phyloP scores from a whole-genome alignment of 2,797 vertebrate genomes.

The Furcifer pardalis region DNA sequence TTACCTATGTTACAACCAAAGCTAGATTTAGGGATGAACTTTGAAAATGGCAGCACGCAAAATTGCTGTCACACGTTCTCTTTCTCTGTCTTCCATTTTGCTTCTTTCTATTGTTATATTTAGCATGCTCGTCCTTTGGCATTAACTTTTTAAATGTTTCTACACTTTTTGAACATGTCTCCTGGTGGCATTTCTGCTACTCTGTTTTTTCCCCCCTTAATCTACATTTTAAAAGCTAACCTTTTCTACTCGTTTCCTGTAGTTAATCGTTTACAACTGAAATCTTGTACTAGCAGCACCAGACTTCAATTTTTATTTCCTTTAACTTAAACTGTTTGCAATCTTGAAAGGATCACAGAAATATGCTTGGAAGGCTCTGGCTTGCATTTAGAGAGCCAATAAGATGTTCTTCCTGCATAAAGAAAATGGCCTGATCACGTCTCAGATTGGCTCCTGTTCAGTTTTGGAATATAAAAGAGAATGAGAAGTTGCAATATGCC shows the following conservation, averaged over 20 bases:
- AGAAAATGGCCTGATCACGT: constrained; percentile 42
- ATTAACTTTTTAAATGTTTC: constrained; percentile 6
- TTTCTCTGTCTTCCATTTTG: fast-evolving
- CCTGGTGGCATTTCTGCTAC: background rate
- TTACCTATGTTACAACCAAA: background rate
- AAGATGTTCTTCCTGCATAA: constrained; percentile 44
- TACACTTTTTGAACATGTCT: background rate
- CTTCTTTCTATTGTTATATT: background rate
- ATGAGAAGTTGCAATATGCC: constrained; percentile 33
- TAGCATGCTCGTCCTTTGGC: background rate
- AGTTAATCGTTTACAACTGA: constrained; percentile 32
- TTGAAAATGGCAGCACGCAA: background rate
- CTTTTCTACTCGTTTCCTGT: background rate
- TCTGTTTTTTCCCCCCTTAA: background rate
- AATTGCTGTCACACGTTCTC: background rate
- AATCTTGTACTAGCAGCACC: constrained; percentile 5
- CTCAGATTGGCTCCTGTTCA: constrained; percentile 58
- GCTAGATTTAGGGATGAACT: background rate
- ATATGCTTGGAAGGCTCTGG: constrained; percentile 50
- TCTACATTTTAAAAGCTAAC: constrained; percentile 42
- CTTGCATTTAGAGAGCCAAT: constrained; percentile 18
- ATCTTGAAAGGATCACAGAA: constrained; percentile 48
- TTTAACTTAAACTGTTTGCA: constrained; percentile 37
- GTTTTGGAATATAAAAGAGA: constrained; percentile 49
- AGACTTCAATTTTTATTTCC: constrained; percentile 13